Evolutionary conservation across 1,140 invertebrate species (phyloP).

Genomic region (Scaptomyza pallida): DNA sequence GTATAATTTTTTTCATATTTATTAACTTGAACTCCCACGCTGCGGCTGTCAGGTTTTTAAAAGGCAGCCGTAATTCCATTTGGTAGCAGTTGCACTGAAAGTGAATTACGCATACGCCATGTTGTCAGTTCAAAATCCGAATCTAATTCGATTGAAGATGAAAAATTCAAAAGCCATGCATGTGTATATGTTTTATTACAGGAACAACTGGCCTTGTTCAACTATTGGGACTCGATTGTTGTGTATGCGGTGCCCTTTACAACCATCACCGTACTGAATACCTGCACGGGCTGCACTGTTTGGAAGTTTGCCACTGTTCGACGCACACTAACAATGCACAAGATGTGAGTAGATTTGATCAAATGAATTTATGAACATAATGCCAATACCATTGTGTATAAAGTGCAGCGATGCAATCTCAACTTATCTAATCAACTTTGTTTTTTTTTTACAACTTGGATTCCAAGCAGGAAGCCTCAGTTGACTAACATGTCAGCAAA

Average conservation of each 20-base stretch:
- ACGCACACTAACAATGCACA: constrained; percentile 85
- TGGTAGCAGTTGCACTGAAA: not conserved
- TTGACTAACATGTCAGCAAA: constrained; percentile 67
- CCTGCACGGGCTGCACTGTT: constrained; percentile 88
- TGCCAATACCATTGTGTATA: not conserved
- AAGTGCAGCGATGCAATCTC: not conserved
- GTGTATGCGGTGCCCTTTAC: constrained; percentile 89
- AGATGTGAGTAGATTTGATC: constrained; percentile 52
- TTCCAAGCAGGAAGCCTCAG: constrained; percentile 59
- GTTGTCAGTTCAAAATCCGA: not conserved
- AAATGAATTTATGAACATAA: constrained; percentile 6
- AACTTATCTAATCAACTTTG: not conserved
- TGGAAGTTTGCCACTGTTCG: constrained; percentile 86
- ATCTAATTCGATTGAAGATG: constrained; percentile 1
- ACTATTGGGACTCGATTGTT: constrained; percentile 88
- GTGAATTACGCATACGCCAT: constrained; percentile 44
- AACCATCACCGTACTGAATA: constrained; percentile 89
- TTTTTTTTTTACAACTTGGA: not conserved
- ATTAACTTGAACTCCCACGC: not conserved
- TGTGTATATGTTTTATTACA: constrained; percentile 38
- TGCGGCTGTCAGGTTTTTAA: not conserved
- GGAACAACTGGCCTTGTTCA: constrained; percentile 86
- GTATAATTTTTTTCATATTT: not conserved
- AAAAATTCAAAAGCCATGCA: not conserved
- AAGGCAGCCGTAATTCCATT: constrained; percentile 5